Conservation (phyloP, 2,888 invertebrate genomes). For the Trachelus iudaicus region DNA sequence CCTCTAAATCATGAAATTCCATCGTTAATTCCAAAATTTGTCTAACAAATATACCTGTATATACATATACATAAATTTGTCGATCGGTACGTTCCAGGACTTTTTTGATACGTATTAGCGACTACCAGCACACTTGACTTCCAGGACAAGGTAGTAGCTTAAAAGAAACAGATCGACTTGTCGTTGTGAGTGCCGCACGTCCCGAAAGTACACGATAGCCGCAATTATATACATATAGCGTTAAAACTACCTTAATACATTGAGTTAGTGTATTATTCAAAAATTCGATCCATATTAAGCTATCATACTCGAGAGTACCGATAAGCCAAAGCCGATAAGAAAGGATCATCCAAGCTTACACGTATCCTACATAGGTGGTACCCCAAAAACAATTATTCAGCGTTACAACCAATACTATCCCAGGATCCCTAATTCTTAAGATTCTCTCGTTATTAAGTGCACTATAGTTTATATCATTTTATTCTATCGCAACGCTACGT, state of each 20-base stretch:
- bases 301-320: not conserved
- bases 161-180: too few relatives aligned
- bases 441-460: not conserved
- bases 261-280: not conserved
- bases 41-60: not conserved
- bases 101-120: too few relatives aligned
- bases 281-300: not conserved
- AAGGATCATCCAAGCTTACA: not conserved
- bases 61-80: conserved; percentile 1
- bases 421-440: not conserved
- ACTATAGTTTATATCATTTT: not conserved
- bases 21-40: not conserved
- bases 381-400: not conserved
- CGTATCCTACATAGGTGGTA: not conserved
- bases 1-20: not conserved
- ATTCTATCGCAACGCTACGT: not conserved
- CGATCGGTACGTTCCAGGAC: too few relatives aligned
- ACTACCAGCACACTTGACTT: too few relatives aligned
- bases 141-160: too few relatives aligned
- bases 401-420: not conserved
- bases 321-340: not conserved
- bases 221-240: conserved; percentile 3
- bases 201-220: too few relatives aligned
- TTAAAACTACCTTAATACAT: too few relatives aligned
- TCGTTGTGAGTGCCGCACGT: too few relatives aligned